These are phyloP conservation scores for Netelia melanura DNA, from an alignment of 2,888 invertebrate genomes.

Conservation along the genomic window DNA sequence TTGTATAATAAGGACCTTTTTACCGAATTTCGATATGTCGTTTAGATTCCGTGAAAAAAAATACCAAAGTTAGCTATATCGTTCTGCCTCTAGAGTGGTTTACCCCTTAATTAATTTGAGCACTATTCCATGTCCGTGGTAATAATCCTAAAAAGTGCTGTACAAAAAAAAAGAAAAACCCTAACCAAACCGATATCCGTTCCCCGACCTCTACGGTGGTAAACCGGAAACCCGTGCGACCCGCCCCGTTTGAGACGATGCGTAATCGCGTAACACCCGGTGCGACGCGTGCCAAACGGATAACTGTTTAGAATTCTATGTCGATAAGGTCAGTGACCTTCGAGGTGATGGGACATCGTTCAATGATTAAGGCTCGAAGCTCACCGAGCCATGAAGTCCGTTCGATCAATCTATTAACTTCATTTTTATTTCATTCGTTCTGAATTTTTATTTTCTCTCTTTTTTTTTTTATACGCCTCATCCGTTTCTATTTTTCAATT, in stretches of 20 bases:
- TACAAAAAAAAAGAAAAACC: background rate
- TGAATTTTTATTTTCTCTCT: too few species aligned
- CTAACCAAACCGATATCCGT: slow-evolving; percentile 16
- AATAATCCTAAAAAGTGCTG: background rate
- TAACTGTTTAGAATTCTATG: slow-evolving; percentile 46
- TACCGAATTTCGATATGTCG: too few species aligned
- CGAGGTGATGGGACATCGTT: background rate
- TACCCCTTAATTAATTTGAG: background rate
- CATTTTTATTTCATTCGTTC: too few species aligned
- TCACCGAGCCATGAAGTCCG: background rate
- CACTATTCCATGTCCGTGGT: background rate
- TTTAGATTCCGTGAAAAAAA: too few species aligned
- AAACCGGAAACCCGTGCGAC: slow-evolving; percentile 59
- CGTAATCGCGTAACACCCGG: slow-evolving; percentile 53
- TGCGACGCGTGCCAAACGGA: slow-evolving; percentile 39
- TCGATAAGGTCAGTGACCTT: slow-evolving; percentile 50
- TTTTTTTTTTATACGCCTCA: too few species aligned
- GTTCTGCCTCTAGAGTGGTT: too few species aligned
- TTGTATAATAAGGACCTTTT: too few species aligned
- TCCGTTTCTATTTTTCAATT: too few species aligned
- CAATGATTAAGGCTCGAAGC: slow-evolving; percentile 24
- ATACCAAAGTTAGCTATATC: too few species aligned
- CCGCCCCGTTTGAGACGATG: slow-evolving; percentile 25
- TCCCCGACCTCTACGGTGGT: background rate
- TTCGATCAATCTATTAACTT: background rate